Evolutionary conservation across 30 jellyfish, hydroid and myxozoan species (phyloP), one percentile per base, ranked within the genome.

Genomic region (Turritopsis rubra): DNA sequence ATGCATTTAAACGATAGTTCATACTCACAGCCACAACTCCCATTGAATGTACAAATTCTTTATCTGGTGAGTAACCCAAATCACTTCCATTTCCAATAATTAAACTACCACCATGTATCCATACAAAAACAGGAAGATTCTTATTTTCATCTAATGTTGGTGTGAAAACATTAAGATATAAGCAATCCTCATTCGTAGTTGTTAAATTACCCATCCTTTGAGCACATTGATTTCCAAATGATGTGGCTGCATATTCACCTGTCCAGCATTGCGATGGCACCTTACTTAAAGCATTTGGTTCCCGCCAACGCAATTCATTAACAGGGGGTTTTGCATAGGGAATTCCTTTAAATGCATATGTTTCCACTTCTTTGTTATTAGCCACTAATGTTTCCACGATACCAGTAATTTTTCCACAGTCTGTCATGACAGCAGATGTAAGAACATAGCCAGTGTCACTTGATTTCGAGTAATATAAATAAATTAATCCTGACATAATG

Each of bases 261-360:
- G 68, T 66, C 97, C 96, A 86, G 53, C 96, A 90, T n/a, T 41
- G 31, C 1, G 53, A 31, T 22, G 29, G 28, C 24, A 17, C 78
- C 75, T 83, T 73, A 24, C 75, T 75, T 21, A 90, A 54, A 18
- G 89, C 27, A 30, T 54, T 29, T n/a, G 97, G 97, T 24, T 93
- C 87, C 74, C 82, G 65, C 97, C 97, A 90, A 30, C 97, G 85
- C 1, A 80, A 72, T 25, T 86, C 81, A 9, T 65, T 80, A 60
- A 81, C 86, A 16, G 97, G 97, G 5, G 97, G 97, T 0, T 16
- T 13, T 22, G 92, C 92, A 75, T 85, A 90, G 65, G 97, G 97
- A 52, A 90, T 90, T n/a, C 97, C 97, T 66, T 90, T 90, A 75
- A 85, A 90, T 21, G 80, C 89, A 29, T 29, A 80, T 20, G 79